Base-by-base conservation (phyloP, 2,888 invertebrate genomes). In the Cantharis nigra region DNA sequence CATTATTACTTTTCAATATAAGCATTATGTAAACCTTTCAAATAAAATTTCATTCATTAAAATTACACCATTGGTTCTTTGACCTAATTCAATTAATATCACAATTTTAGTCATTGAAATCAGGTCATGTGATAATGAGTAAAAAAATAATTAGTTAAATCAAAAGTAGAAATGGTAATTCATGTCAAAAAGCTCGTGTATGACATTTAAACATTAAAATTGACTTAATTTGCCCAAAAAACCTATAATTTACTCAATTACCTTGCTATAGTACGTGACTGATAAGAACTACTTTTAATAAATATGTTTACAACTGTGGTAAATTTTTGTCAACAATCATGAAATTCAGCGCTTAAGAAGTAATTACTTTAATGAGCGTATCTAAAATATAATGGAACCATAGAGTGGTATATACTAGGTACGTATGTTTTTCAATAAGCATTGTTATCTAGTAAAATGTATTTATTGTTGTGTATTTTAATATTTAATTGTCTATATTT, bases 171-270 rank as follows among this genome's bases (percentile, higher is more conserved):
- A 49, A 49, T 49, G n/a, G 49, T 49, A 49, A 49, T 49, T 49
- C n/a, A 49, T 49, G 49, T 67, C 65, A 49, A 71, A 69, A 71
- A 65, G 71, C 71, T 74, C 70, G 69, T 69, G 77, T 75, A 75
- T 71, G 79, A 79, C 76, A 62, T 79, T 79, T 76, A 77, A 77
- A 75, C 77, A 73, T 71, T 75, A 49, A 72, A 77, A 79, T 79
- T 79, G 72, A 71, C 20, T 72, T 76, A 72, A 69, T 72, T 76
- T 72, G 18, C 69, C 62, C 67, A 49, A 73, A 72, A 76, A 78
- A 71, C 78, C 78, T 74, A 71, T 71, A 76, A 78, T 78, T 76
- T 78, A 76, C 26, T 70, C 78, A 74, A 78, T 76, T 78, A 74
- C 62, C 14, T 78, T 74, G 70, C 28, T 70, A 65, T 75, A 30